These are phyloP conservation scores for Poeciliopsis presidionis DNA, from an alignment of 2,797 vertebrate species.

Conservation along the genomic window DNA sequence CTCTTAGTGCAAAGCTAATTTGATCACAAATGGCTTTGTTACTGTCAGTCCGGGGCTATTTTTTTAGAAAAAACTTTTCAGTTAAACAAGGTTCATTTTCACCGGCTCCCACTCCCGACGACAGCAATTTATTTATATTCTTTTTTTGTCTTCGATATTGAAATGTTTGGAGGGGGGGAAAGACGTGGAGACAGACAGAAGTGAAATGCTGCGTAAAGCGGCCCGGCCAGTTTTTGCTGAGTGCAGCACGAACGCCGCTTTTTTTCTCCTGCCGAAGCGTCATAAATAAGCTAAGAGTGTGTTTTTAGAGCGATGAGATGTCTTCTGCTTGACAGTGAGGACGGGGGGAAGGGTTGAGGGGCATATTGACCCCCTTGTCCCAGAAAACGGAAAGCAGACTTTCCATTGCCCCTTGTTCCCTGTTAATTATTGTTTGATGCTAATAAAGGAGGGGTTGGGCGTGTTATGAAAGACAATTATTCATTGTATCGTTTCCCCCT, in stretches of 20 bases:
- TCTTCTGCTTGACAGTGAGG: slow-evolving; percentile 58
- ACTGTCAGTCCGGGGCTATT: slow-evolving; percentile 76
- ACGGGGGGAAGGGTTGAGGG: slow-evolving; percentile 69
- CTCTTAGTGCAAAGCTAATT: slow-evolving; percentile 82
- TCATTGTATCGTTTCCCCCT: slow-evolving; percentile 71
- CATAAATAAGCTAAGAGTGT: slow-evolving; percentile 72
- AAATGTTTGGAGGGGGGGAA: slow-evolving; percentile 57
- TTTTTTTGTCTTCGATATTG: slow-evolving; percentile 75
- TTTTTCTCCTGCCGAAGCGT: slow-evolving; percentile 58
- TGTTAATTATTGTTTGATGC: slow-evolving; percentile 80
- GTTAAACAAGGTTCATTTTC: slow-evolving; percentile 73
- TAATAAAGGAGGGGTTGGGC: slow-evolving; percentile 67
- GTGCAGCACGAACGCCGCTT: slow-evolving; percentile 59
- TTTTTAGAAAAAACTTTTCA: no score
- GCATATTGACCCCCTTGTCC: slow-evolving; percentile 75
- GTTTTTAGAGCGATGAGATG: slow-evolving; percentile 68
- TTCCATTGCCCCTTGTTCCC: slow-evolving; percentile 67
- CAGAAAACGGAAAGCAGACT: slow-evolving; percentile 68
- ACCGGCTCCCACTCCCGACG: slow-evolving; percentile 52
- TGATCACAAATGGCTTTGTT: slow-evolving; percentile 75
- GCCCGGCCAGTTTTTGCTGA: slow-evolving; percentile 70
- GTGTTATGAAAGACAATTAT: slow-evolving; percentile 76
- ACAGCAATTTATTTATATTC: slow-evolving; percentile 67
- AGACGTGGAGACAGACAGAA: slow-evolving; percentile 55
- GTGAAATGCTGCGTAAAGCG: slow-evolving; percentile 69